A percentile compares a stretch with the other conserved stretches of the same genome.
These are phyloP conservation scores for Sitophilus oryzae DNA, from an alignment of 1,140 invertebrate species.

Conservation along the genomic window DNA sequence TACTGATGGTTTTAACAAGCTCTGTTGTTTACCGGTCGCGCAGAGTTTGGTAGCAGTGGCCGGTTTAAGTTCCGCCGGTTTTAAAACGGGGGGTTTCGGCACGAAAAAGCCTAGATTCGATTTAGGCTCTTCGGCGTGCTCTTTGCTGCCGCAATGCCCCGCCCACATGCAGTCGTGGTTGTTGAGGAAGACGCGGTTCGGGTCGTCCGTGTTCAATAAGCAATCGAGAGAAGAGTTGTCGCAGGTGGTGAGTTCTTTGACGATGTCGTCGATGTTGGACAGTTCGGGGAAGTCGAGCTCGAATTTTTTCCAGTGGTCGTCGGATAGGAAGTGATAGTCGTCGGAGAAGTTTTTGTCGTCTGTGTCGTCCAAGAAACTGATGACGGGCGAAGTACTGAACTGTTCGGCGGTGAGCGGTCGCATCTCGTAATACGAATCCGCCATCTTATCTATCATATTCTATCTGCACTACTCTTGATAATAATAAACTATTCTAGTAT, in stretches of 20 bases:
- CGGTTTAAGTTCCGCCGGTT: conserved; percentile 9
- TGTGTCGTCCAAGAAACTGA: not conserved
- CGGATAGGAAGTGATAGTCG: conserved; percentile 20
- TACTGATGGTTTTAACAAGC: conserved; percentile 26
- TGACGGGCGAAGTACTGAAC: not conserved
- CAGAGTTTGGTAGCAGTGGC: not conserved
- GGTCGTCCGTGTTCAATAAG: conserved; percentile 1
- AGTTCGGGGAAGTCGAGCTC: conserved; percentile 28
- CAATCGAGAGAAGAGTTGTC: not conserved
- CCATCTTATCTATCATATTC: conserved; percentile 14
- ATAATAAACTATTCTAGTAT: too few species aligned
- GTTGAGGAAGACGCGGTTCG: conserved; percentile 38
- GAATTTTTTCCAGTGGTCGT: conserved; percentile 42
- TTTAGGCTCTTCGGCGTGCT: conserved; percentile 40
- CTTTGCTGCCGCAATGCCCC: conserved; percentile 51
- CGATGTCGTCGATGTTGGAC: conserved; percentile 17
- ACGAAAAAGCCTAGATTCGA: conserved; percentile 31
- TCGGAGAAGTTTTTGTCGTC: not conserved
- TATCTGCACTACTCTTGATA: not conserved
- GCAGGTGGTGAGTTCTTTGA: conserved; percentile 10
- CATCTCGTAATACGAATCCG: conserved; percentile 15
- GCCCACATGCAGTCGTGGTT: conserved; percentile 67
- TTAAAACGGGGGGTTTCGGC: conserved; percentile 24
- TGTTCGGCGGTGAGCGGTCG: conserved; percentile 11
- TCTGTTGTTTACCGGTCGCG: conserved; percentile 22